Base-by-base conservation (phyloP, 2,113 vertebrate species). In the Sula dactylatra region DNA sequence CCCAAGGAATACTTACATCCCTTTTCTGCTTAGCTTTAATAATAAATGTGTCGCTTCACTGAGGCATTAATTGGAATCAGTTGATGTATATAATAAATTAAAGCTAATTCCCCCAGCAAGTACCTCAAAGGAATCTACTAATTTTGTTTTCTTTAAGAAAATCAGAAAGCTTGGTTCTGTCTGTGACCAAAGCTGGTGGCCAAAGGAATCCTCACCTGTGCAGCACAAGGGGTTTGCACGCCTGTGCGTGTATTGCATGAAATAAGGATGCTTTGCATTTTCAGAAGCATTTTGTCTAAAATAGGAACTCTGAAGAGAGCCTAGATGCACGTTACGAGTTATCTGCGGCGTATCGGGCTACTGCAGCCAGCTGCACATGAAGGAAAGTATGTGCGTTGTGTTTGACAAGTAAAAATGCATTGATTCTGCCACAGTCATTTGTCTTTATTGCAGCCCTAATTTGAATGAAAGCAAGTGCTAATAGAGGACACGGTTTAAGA, bases 391-490 rank as follows among this genome's bases (percentile, higher is more conserved):
- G 86, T 38, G 90, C 82, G 40, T 59, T 92, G 97, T 87, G 47
- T 97, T 93, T 98, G 98, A 98, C 97, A 97, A 98, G 98, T 88
- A 92, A 98, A 98, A 98, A 98, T 95, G 97, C 98, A 97, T 97
- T 90, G 97, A 90, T 96, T n/a, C 94, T 94, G 95, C 98, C 97
- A 96, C 96, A 96, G 97, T 97, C 98, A 97, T 99, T 98, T 98
- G 98, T 98, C 98, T 98, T 98, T 98, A 98, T 98, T 95, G 98
- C 44, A 81, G 97, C 96, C 96, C 98, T 98, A 96, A 98, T 98
- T 97, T 97, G 97, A 98, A 98, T 97, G 98, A 98, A 98, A 98
- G 98, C 98, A 97, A 95, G 97, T 96, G 97, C 98, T 98, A 96
- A 97, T 96, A 98, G 98, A 98, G 98, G 85, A 18, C 81, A 38